Evolutionary conservation across 1,140 invertebrate species (phyloP), one percentile per base, ranked within the genome.

Genomic region (Aphaenogaster ashmeadi): DNA sequence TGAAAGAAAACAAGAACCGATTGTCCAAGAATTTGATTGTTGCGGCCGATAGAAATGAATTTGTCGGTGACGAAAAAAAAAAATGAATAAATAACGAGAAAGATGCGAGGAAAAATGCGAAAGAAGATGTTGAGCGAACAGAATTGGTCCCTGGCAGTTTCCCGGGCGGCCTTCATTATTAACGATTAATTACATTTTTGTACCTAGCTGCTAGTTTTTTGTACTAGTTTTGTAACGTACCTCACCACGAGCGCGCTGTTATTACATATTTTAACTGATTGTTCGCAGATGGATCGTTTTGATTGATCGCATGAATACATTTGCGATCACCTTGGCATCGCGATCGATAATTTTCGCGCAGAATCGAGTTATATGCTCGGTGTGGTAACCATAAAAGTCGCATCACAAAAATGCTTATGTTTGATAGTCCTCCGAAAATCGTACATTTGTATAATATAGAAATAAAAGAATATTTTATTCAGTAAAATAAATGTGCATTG

Each of bases 191-290:
- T 95, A 94, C 91, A 94, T 94, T 95, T 95, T 95, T 95, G 94
- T 95, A 95, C 94, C 93, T 95, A 95, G 94, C 92, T 92, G 93
- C 93, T 95, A 95, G 94, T 95, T 95, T 95, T 95, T 95, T 95
- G 94, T 95, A 95, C 95, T 95, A 95, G 95, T 95, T 95, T 95
- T 95, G 90, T 95, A 95, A 95, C 92, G 93, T 95, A 95, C 93
- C 93, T 95, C 93, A 94, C 90, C 89, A 93, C 91, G 93, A 92
- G 89, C 93, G 94, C 94, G 93, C 94, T 94, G 92, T 95, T 95
- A 94, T 94, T 93, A 93, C 89, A 94, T 94, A 94, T 94, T 94
- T 95, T 94, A 94, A 94, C 93, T 92, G 91, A 91, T 93, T 93
- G 93, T 95, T 95, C 90, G 91, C 88, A 86, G 88, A 93, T 88